Conservation (phyloP, 2,888 invertebrate genomes). For the Sphaerophoria taeniata region DNA sequence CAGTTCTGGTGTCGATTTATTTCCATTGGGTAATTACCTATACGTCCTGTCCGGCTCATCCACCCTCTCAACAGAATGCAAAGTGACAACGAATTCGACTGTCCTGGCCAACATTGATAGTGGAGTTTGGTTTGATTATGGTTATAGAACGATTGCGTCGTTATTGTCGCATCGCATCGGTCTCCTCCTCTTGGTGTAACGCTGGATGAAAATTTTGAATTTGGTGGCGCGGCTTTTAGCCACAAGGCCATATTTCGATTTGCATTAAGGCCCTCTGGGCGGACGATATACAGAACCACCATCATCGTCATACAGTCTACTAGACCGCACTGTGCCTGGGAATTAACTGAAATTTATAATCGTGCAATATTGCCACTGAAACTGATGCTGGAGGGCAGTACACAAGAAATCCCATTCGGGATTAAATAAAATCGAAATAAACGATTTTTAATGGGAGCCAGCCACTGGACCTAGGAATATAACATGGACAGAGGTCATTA, state of each 20-base stretch:
- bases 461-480: constrained; percentile 30
- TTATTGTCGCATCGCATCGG: not conserved
- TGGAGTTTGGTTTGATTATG: constrained; percentile 45
- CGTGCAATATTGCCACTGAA: constrained; percentile 75
- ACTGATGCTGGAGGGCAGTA: constrained; percentile 39
- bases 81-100: constrained; percentile 60
- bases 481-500: constrained; percentile 80
- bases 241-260: constrained; percentile 74
- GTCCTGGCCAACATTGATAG: constrained; percentile 68
- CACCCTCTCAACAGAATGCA: constrained; percentile 43
- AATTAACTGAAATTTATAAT: constrained; percentile 83
- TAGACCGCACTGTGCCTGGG: constrained; percentile 75
- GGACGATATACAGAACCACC: constrained; percentile 18
- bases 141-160: constrained; percentile 2
- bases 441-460: constrained; percentile 82
- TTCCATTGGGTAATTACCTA: constrained; percentile 75
- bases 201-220: constrained; percentile 60
- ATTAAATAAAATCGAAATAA: constrained; percentile 83
- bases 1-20: constrained; percentile 77
- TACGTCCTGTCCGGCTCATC: constrained; percentile 32
- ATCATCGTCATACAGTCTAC: constrained; percentile 14
- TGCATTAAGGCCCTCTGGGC: constrained; percentile 67
- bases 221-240: constrained; percentile 71
- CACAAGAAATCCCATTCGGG: constrained; percentile 81
- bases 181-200: not conserved